Percentiles rank a stretch among this genome's conserved stretches.
phyloP scores from a whole-genome alignment of 2,797 vertebrate species.

The Sarcoramphus papa region DNA sequence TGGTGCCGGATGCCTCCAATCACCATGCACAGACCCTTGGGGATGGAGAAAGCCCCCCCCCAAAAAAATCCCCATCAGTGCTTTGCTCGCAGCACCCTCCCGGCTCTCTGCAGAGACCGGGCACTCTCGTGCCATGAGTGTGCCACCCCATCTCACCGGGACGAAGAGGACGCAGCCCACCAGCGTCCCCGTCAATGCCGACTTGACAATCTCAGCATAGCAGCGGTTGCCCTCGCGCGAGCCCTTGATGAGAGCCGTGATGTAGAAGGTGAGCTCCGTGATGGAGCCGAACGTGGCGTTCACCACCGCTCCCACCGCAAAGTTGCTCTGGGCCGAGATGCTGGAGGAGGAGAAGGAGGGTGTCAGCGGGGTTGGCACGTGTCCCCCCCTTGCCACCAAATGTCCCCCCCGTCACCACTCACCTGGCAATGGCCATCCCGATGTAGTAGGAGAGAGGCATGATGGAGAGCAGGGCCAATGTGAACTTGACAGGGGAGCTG shows the following conservation, averaged over 20 bases:
- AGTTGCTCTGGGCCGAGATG: conserved; percentile 88
- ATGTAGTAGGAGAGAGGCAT: conserved; percentile 90
- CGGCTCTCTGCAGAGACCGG: background rate
- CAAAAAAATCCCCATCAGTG: rapidly evolving
- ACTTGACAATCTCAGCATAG: conserved; percentile 87
- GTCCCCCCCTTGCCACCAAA: background rate
- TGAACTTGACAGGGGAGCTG: conserved; percentile 81
- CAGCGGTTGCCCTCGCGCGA: conserved; percentile 77
- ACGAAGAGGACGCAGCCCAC: conserved; percentile 88
- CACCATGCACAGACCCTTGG: conserved; percentile 88
- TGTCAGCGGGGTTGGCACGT: rapidly evolving
- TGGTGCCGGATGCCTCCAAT: conserved; percentile 86
- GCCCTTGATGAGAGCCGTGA: conserved; percentile 85
- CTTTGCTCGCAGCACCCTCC: background rate
- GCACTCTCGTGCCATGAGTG: rapidly evolving
- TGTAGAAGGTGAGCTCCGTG: conserved; percentile 89
- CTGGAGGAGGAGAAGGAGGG: conserved; percentile 42
- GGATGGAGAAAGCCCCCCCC: background rate
- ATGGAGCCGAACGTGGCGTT: conserved; percentile 89
- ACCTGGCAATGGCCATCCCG: conserved; percentile 92
- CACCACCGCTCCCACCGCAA: conserved; percentile 86
- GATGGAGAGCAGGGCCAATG: conserved; percentile 81
- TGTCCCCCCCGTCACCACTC: background rate
- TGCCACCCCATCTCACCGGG: conserved; percentile 74
- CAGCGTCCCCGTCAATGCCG: conserved; percentile 83